Evolutionary conservation across 2,113 vertebrate species (phyloP).

Genomic region (Psittacus erithacus): DNA sequence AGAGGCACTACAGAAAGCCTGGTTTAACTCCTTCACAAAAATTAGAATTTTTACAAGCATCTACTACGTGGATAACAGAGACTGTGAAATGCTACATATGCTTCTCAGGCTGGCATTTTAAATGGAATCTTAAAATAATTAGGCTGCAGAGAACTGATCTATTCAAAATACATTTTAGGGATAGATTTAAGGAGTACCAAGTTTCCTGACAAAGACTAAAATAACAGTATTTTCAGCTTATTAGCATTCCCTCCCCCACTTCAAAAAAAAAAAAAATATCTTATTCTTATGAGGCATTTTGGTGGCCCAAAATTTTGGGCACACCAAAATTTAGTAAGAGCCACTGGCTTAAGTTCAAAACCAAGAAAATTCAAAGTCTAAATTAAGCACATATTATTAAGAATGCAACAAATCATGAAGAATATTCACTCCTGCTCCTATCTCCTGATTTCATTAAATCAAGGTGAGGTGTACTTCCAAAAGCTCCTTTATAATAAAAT

Average conservation of each 20-base stretch:
- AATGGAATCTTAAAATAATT: neutral
- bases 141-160: neutral
- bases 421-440: neutral
- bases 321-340: neutral
- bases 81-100: neutral
- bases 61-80: neutral
- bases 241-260: neutral
- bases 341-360: neutral
- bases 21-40: neutral
- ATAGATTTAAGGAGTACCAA: neutral
- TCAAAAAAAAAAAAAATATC: neutral
- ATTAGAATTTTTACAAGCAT: neutral
- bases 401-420: neutral
- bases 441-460: neutral
- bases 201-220: neutral
- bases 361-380: neutral
- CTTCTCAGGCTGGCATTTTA: neutral
- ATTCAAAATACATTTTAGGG: neutral
- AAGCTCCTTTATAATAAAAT: neutral
- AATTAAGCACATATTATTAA: neutral
- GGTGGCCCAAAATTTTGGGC: neutral
- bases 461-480: neutral
- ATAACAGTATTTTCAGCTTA: neutral
- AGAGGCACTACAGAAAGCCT: neutral
- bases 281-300: neutral